These are phyloP conservation scores for Ardeotis arabs DNA, from an alignment of 2,113 vertebrate genomes.

Conservation along the genomic window DNA sequence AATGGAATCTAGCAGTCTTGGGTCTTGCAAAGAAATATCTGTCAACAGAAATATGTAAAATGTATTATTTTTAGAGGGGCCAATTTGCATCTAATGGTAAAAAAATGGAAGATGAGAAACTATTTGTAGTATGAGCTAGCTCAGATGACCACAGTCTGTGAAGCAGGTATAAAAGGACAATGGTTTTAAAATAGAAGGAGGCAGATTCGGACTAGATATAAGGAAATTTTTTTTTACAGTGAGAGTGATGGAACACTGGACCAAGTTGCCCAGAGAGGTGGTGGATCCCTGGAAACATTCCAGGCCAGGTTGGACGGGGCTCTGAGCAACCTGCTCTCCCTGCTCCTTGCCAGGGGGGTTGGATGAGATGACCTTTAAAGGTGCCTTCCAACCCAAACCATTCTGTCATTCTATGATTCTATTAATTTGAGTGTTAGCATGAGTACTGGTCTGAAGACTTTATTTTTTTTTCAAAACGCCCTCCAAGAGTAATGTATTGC, in stretches of 20 bases:
- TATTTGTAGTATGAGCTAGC: background rate
- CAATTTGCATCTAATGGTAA: background rate
- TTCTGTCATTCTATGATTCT: no score
- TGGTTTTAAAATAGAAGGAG: no score
- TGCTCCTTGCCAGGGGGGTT: no score
- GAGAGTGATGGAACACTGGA: no score
- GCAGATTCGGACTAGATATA: no score
- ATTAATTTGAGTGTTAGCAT: background rate
- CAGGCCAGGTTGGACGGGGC: no score
- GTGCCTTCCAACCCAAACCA: no score
- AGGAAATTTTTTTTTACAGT: no score
- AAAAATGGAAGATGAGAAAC: background rate
- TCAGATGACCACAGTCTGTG: background rate
- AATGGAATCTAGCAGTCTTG: background rate
- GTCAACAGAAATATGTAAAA: background rate
- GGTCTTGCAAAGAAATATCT: background rate
- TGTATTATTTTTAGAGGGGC: background rate
- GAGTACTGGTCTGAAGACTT: background rate
- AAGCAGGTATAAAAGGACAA: background rate
- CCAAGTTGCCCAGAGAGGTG: no score
- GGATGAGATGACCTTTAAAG: no score
- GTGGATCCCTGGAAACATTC: no score
- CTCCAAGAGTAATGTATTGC: background rate
- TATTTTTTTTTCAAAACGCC: background rate
- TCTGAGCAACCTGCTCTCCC: no score